Conservation (phyloP, 2,113 vertebrate genomes). For the Arenaria interpres region DNA sequence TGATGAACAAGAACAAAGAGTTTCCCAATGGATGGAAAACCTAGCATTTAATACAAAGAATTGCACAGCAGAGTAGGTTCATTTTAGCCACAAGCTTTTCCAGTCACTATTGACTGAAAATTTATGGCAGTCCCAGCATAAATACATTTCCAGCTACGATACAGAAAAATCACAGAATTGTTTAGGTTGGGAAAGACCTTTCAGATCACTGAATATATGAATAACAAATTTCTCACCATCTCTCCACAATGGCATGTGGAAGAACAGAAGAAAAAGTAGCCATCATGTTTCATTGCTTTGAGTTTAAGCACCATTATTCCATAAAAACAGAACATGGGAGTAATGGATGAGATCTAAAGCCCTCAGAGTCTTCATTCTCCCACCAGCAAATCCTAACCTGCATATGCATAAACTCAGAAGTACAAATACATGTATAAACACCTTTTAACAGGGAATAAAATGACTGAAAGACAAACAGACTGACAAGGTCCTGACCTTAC, state of each 20-base stretch:
- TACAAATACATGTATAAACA: neutral
- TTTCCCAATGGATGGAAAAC: neutral
- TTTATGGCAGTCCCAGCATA: neutral
- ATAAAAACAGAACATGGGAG: neutral
- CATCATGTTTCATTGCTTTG: neutral
- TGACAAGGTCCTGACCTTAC: neutral
- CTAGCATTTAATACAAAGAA: neutral
- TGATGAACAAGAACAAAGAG: neutral
- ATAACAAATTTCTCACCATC: neutral
- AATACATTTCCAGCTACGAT: neutral
- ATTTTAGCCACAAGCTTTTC: neutral
- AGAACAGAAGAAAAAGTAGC: neutral
- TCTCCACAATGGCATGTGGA: neutral
- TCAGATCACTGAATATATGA: neutral
- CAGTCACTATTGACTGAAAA: neutral
- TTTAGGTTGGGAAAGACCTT: neutral
- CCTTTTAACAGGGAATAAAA: neutral
- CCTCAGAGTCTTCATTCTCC: rapidly evolving
- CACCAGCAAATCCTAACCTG: neutral
- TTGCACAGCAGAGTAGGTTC: neutral
- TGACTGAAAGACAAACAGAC: neutral
- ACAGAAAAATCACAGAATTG: neutral
- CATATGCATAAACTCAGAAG: neutral
- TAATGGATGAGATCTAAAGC: neutral
- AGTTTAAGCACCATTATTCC: neutral